phyloP scores from a whole-genome alignment of 2,888 invertebrate species.

The Zele albiditarsus region DNA sequence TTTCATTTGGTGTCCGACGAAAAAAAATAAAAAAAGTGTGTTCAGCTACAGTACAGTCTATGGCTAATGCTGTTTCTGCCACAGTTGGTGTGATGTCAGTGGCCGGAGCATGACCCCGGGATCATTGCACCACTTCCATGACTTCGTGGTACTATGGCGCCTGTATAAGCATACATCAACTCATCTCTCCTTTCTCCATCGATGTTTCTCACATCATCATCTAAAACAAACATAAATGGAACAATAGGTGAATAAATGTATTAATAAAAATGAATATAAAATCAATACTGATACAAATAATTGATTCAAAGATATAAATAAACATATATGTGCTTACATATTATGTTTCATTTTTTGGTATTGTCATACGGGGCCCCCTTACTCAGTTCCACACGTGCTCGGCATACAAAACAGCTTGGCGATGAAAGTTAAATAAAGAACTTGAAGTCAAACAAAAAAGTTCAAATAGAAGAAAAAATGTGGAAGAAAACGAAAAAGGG shows the following conservation, averaged over 20 bases:
- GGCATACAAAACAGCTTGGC: constrained; percentile 6
- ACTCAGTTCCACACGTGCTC: constrained; percentile 25
- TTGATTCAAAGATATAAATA: neutral
- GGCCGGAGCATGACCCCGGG: constrained; percentile 70
- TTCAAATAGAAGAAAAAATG: constrained; percentile 18
- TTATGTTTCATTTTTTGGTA: no score
- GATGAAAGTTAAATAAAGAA: neutral
- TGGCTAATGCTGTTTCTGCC: constrained; percentile 46
- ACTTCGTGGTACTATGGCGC: constrained; percentile 28
- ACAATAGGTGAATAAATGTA: neutral
- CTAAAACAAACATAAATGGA: constrained; percentile 18
- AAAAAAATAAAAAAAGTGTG: neutral
- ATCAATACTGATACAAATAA: no score
- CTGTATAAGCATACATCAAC: neutral
- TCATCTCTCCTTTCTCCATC: constrained; percentile 29
- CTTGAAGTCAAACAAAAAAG: constrained; percentile 23
- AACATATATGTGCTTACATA: neutral
- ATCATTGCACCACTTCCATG: constrained; percentile 66
- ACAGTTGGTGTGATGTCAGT: constrained; percentile 65
- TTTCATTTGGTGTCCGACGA: neutral
- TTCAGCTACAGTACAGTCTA: neutral
- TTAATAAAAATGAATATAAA: neutral
- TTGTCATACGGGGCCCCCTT: no score
- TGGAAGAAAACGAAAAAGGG: neutral
- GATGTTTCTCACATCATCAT: constrained; percentile 20